Base-by-base conservation (phyloP, 2,113 vertebrate species). In the Entelurus aequoreus region DNA sequence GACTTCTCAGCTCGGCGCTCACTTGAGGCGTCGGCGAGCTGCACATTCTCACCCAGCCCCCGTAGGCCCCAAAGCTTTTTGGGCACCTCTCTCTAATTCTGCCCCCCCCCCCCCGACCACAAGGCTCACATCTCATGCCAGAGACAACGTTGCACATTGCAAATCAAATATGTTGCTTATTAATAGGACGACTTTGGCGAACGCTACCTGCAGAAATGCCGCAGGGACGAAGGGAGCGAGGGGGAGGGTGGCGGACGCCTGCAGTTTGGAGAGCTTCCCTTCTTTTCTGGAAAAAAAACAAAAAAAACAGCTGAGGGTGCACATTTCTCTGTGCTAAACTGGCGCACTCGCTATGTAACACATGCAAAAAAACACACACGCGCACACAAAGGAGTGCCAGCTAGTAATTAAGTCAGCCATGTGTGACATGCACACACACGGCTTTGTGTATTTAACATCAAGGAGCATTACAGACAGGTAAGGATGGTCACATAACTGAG, bases 121-220 rank as follows among this genome's bases (percentile, higher is more conserved):
- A 75, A 74, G 42, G 71, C 68, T 80, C 65, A 42, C 56, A 72
- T 71, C 67, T 58, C 60, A 2, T 42, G 61, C 48, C 72, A 51
- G 58, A 76, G 77, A 85, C 63, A 51, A 78, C 8, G 5, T 69
- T 79, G 74, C 76, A 53, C 66, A 79, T 79, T 60, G 79, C 79
- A 89, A 89, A 87, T 84, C 86, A 91, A 90, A 91, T 90, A 89
- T 88, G 88, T 88, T 90, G 84, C 86, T 90, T 90, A 88, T 89
- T 89, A 89, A 91, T 85, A 85, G 86, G 74, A 54, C 69, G 75
- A 74, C 74, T 86, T 87, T 86, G 88, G 84, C 62, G 80, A 87
- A 81, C 71, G 60, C 68, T 86, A 89, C 90, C 88, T 86, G 83
- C 76, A 88, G 89, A 86, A 86, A 83, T 75, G 87, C 90, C 72